Evolutionary conservation across 1,140 invertebrate species (phyloP).

Genomic region (Bombus turneri): DNA sequence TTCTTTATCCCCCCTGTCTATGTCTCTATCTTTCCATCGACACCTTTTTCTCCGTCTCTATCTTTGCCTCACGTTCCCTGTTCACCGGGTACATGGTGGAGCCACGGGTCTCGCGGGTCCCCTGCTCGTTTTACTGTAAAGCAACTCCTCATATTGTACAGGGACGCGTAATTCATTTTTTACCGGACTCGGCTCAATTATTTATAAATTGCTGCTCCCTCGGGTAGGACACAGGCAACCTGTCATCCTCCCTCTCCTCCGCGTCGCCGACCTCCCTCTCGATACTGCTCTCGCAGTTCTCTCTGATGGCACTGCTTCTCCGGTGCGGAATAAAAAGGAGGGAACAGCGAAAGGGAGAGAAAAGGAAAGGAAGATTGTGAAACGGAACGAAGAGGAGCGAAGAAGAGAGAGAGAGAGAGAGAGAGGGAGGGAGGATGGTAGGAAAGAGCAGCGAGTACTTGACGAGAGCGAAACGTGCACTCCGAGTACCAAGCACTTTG

Average conservation of each 20-base stretch:
- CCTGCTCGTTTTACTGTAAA: slow-evolving; percentile 81
- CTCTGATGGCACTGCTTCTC: slow-evolving; percentile 46
- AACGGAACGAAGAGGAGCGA: background rate
- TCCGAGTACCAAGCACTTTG: slow-evolving; percentile 50
- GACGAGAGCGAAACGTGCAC: slow-evolving; percentile 49
- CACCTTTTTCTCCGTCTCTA: background rate
- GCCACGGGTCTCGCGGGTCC: slow-evolving; percentile 77
- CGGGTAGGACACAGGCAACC: slow-evolving; percentile 63
- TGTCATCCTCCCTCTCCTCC: slow-evolving; percentile 43
- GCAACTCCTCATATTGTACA: slow-evolving; percentile 82
- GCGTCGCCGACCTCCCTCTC: background rate
- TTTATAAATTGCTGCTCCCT: slow-evolving; percentile 83
- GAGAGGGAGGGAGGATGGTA: background rate
- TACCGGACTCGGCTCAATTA: slow-evolving; percentile 83
- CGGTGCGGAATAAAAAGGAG: slow-evolving; percentile 52
- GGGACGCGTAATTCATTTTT: slow-evolving; percentile 83
- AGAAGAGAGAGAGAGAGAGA: background rate
- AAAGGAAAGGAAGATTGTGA: no score
- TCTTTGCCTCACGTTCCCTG: background rate
- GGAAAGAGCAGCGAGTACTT: slow-evolving; percentile 23
- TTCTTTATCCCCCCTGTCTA: slow-evolving; percentile 21
- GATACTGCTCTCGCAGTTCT: slow-evolving; percentile 3
- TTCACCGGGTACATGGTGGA: slow-evolving; percentile 10
- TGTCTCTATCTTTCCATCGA: slow-evolving; percentile 5
- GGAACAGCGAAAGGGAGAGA: background rate